Conservation (phyloP, 1,140 invertebrate genomes). For the Drosophila biarmipes region DNA sequence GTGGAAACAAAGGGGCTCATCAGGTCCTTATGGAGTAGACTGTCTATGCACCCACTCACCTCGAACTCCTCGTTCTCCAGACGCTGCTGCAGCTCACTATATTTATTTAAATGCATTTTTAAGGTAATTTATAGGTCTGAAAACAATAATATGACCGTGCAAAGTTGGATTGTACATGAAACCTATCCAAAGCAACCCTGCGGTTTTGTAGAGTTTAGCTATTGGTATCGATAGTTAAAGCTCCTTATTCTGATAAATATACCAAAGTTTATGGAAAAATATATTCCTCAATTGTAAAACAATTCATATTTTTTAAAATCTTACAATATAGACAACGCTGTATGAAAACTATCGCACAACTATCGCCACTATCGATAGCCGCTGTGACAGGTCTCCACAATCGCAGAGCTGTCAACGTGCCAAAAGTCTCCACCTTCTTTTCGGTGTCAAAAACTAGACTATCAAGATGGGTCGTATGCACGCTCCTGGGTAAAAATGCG, state of each 20-base stretch:
- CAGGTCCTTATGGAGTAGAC: background rate
- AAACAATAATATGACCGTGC: constrained; percentile 15
- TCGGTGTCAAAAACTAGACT: constrained; percentile 79
- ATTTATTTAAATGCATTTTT: constrained; percentile 70
- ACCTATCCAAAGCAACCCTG: constrained; percentile 2
- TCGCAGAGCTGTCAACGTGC: constrained; percentile 44
- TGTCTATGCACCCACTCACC: constrained; percentile 7
- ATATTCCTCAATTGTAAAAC: background rate
- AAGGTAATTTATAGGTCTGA: constrained; percentile 16
- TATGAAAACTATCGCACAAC: background rate
- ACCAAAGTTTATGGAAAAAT: fast-evolving
- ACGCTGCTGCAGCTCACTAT: constrained; percentile 43
- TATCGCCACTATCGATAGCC: constrained; percentile 20
- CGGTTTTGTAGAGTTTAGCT: constrained; percentile 18
- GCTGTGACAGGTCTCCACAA: constrained; percentile 33
- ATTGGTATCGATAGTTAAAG: constrained; percentile 12
- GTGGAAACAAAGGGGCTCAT: background rate
- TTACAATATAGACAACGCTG: fast-evolving
- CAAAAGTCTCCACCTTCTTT: constrained; percentile 74
- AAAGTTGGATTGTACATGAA: background rate
- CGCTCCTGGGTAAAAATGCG: constrained; percentile 75
- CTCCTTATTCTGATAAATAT: background rate
- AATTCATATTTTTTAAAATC: background rate
- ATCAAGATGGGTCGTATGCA: constrained; percentile 82
- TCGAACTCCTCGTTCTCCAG: constrained; percentile 66